Percentiles rank a stretch among this genome's conserved stretches.
Evolutionary conservation across 2,888 invertebrate species (phyloP).

Genomic region (Drosophila antonietae): DNA sequence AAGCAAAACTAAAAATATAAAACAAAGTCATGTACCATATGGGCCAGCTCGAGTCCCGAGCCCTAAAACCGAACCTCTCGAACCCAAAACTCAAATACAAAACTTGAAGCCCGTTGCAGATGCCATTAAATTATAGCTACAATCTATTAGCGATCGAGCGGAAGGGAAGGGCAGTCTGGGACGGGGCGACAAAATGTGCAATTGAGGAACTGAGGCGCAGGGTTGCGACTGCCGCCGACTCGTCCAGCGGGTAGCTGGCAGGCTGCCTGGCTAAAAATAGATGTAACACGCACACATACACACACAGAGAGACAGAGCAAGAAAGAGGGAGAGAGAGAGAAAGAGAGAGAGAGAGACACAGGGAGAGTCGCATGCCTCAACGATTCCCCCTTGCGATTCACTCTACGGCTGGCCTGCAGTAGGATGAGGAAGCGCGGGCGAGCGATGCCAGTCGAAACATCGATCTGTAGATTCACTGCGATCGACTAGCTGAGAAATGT

Average conservation of each 20-base stretch:
- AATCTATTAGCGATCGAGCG: conserved; percentile 71
- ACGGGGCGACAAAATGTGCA: conserved; percentile 1
- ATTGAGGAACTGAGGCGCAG: conserved; percentile 10
- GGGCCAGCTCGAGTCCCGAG: conserved; percentile 29
- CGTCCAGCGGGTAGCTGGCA: conserved; percentile 35
- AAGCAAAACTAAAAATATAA: conserved; percentile 79
- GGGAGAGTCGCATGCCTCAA: conserved; percentile 11
- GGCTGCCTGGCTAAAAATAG: conserved; percentile 40
- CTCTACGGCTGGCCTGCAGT: conserved; percentile 1
- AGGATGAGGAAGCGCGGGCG: background rate
- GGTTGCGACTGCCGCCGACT: conserved; percentile 28
- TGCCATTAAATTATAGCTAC: conserved; percentile 75
- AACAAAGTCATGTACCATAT: conserved; percentile 71
- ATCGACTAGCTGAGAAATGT: conserved; percentile 54
- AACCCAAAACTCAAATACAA: conserved; percentile 6
- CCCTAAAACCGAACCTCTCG: conserved; percentile 4
- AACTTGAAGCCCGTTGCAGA: conserved; percentile 33
- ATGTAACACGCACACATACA: background rate
- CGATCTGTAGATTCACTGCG: conserved; percentile 33
- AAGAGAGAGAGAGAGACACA: background rate
- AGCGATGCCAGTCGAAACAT: conserved; percentile 24
- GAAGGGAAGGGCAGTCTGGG: background rate
- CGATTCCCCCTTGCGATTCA: conserved; percentile 7
- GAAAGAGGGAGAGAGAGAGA: background rate
- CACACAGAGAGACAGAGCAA: background rate